phyloP scores from a whole-genome alignment of 2,797 vertebrate genomes.

The Falco novaeseelandiae region DNA sequence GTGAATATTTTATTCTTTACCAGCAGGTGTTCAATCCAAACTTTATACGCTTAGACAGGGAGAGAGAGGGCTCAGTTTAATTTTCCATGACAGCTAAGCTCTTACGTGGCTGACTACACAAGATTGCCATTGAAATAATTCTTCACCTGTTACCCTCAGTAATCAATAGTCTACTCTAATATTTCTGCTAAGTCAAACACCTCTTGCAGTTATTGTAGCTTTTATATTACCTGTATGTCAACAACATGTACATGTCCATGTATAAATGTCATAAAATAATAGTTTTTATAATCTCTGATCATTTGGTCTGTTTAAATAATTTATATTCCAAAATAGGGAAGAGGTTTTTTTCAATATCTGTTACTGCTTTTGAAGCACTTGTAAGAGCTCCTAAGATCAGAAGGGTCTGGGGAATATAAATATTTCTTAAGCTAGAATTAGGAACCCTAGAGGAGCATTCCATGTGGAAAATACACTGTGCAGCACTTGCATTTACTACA shows the following conservation, averaged over 20 bases:
- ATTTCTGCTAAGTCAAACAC: slow-evolving; percentile 7
- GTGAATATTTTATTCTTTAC: background rate
- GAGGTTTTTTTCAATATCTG: background rate
- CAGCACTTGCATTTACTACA: background rate
- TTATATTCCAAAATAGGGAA: background rate
- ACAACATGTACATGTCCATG: background rate
- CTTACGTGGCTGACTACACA: background rate
- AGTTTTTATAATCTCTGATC: background rate
- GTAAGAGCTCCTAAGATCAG: background rate
- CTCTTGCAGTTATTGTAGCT: background rate
- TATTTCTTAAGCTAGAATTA: background rate
- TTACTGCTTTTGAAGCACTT: background rate
- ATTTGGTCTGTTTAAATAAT: background rate
- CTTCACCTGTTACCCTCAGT: background rate
- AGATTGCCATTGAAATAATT: slow-evolving; percentile 1
- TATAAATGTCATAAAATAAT: background rate
- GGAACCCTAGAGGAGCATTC: background rate
- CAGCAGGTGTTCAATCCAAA: background rate
- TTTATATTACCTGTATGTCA: background rate
- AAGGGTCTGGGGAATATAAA: background rate
- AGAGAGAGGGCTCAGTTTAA: background rate
- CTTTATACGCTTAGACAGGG: background rate
- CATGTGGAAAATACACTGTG: background rate
- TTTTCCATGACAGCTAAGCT: background rate
- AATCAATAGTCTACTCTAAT: slow-evolving; percentile 30